Evolutionary conservation across 2,888 invertebrate species (phyloP).

Genomic region (Phasia obesa): DNA sequence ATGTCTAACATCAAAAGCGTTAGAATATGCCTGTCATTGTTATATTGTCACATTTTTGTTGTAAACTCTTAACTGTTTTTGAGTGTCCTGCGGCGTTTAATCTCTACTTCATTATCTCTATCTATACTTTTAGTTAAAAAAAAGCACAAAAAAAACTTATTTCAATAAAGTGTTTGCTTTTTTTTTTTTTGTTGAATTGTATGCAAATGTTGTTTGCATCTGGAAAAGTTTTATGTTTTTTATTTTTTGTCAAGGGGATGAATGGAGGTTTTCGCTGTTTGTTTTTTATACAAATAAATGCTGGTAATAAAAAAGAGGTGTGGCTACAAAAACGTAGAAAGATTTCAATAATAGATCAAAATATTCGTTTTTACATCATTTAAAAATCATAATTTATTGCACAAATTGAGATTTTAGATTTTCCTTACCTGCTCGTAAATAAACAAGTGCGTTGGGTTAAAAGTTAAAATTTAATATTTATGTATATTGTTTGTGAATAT

Average conservation of each 20-base stretch:
- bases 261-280: neutral
- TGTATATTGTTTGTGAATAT: no score
- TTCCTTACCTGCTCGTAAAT: neutral
- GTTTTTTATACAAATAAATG: neutral
- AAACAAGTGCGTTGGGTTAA: neutral
- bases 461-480: no score
- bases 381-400: neutral
- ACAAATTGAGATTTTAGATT: neutral
- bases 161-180: conserved; percentile 9
- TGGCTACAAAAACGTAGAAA: conserved; percentile 19
- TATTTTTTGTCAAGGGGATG: neutral
- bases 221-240: conserved; percentile 47
- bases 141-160: neutral
- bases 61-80: conserved; percentile 25
- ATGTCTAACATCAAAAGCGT: no score
- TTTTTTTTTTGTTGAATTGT: no score
- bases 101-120: conserved; percentile 61
- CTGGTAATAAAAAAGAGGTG: conserved; percentile 34
- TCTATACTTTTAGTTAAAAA: neutral
- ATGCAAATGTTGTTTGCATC: conserved; percentile 62
- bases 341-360: conserved; percentile 33
- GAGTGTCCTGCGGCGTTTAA: conserved; percentile 67
- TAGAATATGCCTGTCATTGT: neutral
- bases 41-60: neutral
- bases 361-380: neutral